Percentiles rank a stretch among this genome's conserved stretches.
These are phyloP conservation scores for Lasioglossum calceatum DNA, from an alignment of 2,888 invertebrate genomes.

Conservation along the genomic window DNA sequence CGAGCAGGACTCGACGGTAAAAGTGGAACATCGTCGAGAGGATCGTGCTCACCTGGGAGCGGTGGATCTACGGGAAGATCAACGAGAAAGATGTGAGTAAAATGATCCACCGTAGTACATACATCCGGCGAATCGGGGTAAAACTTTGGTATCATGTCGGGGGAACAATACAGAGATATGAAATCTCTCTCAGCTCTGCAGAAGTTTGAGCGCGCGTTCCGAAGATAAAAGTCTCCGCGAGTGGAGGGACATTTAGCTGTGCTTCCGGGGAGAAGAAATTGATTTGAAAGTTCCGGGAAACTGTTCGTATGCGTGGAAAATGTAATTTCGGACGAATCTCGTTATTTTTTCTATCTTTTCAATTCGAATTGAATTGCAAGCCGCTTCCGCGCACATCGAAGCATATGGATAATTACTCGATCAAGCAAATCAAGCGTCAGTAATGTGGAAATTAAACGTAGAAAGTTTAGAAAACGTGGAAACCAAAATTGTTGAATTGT, in stretches of 20 bases:
- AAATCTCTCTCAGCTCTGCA: background rate
- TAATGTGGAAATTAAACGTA: too few relatives aligned
- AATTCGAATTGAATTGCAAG: background rate
- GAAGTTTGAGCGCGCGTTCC: background rate
- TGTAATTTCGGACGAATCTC: too few relatives aligned
- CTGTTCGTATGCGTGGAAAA: too few relatives aligned
- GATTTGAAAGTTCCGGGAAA: background rate
- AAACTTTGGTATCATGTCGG: background rate
- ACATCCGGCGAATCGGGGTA: background rate
- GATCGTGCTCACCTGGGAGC: background rate
- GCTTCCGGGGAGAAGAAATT: background rate
- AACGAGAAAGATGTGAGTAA: conserved; percentile 10
- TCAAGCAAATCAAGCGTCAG: too few relatives aligned
- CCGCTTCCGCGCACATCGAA: background rate
- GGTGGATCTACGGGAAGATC: background rate
- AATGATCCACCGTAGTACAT: background rate
- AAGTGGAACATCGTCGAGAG: background rate
- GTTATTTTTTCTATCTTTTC: background rate
- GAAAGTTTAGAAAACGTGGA: too few relatives aligned
- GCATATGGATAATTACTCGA: background rate
- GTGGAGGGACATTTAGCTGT: background rate
- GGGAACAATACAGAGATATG: background rate
- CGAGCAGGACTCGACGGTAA: background rate
- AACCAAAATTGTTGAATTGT: too few relatives aligned
- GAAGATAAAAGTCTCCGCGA: background rate